These are phyloP conservation scores for Glaucomys volans DNA, from an alignment of 2,113 vertebrate genomes.

Conservation along the genomic window DNA sequence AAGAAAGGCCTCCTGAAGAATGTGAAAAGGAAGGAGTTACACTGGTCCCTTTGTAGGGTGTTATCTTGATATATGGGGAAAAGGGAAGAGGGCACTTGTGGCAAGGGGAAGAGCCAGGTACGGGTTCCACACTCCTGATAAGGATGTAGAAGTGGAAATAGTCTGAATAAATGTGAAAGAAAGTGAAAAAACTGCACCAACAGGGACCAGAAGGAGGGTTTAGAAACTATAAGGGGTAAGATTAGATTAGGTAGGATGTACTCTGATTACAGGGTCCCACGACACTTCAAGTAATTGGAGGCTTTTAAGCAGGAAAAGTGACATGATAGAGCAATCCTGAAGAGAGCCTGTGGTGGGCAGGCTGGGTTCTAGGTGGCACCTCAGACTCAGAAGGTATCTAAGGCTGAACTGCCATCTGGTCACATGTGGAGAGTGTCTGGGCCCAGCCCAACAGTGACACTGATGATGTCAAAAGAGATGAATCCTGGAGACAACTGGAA, in stretches of 20 bases:
- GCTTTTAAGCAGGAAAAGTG: background rate
- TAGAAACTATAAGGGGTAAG: background rate
- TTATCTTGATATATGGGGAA: background rate
- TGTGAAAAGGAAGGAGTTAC: background rate
- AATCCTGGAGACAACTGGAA: background rate
- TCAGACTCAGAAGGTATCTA: background rate
- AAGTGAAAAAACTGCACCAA: background rate
- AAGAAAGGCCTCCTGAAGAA: background rate
- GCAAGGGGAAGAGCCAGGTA: background rate
- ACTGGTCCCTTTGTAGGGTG: background rate
- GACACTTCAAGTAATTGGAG: background rate
- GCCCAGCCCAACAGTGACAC: background rate
- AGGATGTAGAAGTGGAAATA: background rate
- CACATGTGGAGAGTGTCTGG: background rate
- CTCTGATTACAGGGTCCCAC: background rate
- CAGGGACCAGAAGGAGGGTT: background rate
- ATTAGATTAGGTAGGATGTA: background rate
- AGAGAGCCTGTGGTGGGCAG: background rate
- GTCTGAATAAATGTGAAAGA: background rate
- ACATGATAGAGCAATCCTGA: background rate
- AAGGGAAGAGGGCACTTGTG: background rate
- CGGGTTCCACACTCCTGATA: background rate
- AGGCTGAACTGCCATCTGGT: background rate
- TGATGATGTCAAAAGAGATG: background rate
- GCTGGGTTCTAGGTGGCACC: background rate